Evolutionary conservation across 2,888 invertebrate species (phyloP), one percentile per base, ranked within the genome.

Genomic region (Caenorhabditis sp.): DNA sequence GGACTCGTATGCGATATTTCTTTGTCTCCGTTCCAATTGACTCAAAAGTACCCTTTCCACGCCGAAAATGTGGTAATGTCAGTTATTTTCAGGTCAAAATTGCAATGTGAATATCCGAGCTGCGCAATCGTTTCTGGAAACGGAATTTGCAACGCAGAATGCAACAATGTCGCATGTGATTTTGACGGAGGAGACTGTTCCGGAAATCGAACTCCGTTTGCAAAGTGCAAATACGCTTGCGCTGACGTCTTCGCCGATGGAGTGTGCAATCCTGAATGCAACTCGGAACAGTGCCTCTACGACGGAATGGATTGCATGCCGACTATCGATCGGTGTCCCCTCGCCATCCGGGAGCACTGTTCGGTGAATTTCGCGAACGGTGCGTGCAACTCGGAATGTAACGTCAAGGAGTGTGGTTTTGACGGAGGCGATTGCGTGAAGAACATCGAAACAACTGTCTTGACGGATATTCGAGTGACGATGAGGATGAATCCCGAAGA

Each of bases 321-420:
- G 3, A 39, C 70, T 20, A 39, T 73, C 8, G 41, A 62, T 15
- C 56, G 55, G n/a, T 83, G 83, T 56, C 80, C 79, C 6, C 11
- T 13, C 2, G 8, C 43, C 0, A 63, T 66, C 26, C 35, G 68
- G 11, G 30, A 79, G 26, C 53, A 78, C 22, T 86, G 86, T 52
- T 68, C 75, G 7, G 43, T 61, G 84, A 95, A 96, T 87, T 97
- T 96, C 87, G 95, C 94, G 2, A 95, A 98, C 88, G 96, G 96
- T 0, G 92, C 93, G 81, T 99, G 98, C 89, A 96, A 99, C 89
- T 93, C 94, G 79, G 95, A 95, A 0, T 99, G 99, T 89, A 95
- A 98, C 90, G 95, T 94, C 86, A 94, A 94, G 3, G 97, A 95
- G 87, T 99, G 99, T 90, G 95, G 95, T 88, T 99, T 96, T 95